phyloP scores from a whole-genome alignment of 2,888 invertebrate genomes.

The Leptothorax acervorum region DNA sequence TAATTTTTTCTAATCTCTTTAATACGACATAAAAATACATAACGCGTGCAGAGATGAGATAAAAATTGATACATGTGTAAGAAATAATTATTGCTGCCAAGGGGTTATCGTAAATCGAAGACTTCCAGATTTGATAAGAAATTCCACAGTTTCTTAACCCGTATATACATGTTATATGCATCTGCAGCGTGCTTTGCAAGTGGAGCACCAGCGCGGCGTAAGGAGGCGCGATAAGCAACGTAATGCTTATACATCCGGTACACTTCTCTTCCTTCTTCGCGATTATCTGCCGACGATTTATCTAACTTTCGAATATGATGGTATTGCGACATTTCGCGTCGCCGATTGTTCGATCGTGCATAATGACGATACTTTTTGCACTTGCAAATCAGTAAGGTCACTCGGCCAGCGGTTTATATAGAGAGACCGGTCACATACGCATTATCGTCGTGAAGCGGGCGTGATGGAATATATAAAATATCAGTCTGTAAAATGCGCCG shows the following conservation, averaged over 20 bases:
- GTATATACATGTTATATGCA: background rate
- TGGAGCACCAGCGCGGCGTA: background rate
- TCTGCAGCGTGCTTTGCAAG: slow-evolving; percentile 28
- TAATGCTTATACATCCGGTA: background rate
- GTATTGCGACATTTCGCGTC: slow-evolving; percentile 27
- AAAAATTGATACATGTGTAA: background rate
- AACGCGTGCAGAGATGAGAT: background rate
- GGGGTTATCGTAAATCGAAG: slow-evolving; percentile 47
- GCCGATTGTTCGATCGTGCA: slow-evolving; percentile 15
- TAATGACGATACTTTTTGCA: slow-evolving; percentile 25
- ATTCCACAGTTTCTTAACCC: slow-evolving; percentile 34
- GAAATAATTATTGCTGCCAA: slow-evolving; percentile 10
- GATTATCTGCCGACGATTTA: background rate
- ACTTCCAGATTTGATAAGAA: slow-evolving; percentile 27
- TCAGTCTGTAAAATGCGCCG: background rate
- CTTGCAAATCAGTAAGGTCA: slow-evolving; percentile 64
- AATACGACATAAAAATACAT: background rate
- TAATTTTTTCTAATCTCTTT: background rate
- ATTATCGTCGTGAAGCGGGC: slow-evolving; percentile 12
- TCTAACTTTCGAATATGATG: slow-evolving; percentile 22
- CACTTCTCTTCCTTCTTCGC: slow-evolving; percentile 28
- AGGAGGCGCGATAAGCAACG: slow-evolving; percentile 45
- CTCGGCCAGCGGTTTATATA: slow-evolving; percentile 47
- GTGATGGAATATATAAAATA: slow-evolving; percentile 42
- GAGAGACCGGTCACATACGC: slow-evolving; percentile 26